Evolutionary conservation across 2,888 invertebrate genomes (phyloP), one percentile per base, ranked within the genome.

Genomic region (Diaperis boleti): DNA sequence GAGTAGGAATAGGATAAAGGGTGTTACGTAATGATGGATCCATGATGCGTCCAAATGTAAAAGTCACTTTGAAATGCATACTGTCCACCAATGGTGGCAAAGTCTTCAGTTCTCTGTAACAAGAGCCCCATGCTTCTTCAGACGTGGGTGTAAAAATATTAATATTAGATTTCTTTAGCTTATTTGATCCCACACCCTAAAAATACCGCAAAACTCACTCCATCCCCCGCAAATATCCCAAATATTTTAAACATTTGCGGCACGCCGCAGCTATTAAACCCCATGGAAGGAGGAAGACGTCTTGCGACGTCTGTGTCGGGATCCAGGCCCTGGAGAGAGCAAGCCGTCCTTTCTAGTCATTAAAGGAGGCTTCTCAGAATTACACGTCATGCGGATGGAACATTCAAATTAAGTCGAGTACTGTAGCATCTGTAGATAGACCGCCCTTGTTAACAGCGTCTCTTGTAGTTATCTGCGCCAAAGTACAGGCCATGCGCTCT

Each of bases 371-470:
- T 63, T 54, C 63, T 52, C 60, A 42, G 65, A 69, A 69, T 69
- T 67, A 59, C 67, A 62, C 67, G 64, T 65, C 65, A 65, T 69
- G 67, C 67, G 65, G 65, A 65, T 60, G 64, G 63, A 67, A 67
- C 69, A 69, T 69, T 67, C 69, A 67, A 69, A 69, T 69, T 69
- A 67, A 65, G 67, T 69, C 55, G 63, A 62, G 59, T 59, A 63
- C 47, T 59, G 55, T 49, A 64, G 59, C 59, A 64, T 59, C 59
- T 59, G 64, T 64, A 63, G 59, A 59, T 59, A 54, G 63, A 63
- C 52, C 63, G 47, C 54, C 47, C 54, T 63, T 63, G 59, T 59
- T 59, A 59, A 64, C 59, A 59, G 64, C 47, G 55, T 49, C 64
- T 64, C 59, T 64, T 64, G 47, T 64, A 64, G 59, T 64, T 64